A percentile compares a stretch with the other conserved stretches of the same genome.
phyloP scores from a whole-genome alignment of 1,140 invertebrate species.

The Leptinotarsa defecta region DNA sequence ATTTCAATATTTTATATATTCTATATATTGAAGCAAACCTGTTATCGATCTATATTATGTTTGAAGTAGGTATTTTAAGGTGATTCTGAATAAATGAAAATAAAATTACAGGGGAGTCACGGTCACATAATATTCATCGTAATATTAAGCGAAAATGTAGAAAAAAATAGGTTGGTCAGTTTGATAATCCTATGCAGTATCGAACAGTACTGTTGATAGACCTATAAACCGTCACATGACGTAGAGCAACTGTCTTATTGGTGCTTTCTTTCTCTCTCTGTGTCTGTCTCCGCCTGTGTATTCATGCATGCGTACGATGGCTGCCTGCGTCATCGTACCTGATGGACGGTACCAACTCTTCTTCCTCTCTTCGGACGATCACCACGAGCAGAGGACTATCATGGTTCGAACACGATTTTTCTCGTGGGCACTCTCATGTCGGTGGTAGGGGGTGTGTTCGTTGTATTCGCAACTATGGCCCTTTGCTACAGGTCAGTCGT shows the following conservation, averaged over 20 bases:
- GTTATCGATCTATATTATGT: too few species aligned
- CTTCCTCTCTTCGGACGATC: constrained; percentile 38
- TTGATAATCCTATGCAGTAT: neutral
- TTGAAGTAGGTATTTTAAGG: too few species aligned
- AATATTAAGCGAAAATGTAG: too few species aligned
- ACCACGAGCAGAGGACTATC: constrained; percentile 79
- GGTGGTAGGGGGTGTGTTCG: constrained; percentile 97
- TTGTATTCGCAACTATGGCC: constrained; percentile 96
- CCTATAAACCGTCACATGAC: neutral
- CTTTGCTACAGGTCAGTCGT: constrained; percentile 99
- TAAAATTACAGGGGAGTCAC: too few species aligned
- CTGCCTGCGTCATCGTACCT: constrained; percentile 38
- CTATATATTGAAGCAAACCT: too few species aligned
- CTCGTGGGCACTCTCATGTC: constrained; percentile 97
- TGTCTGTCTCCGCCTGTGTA: constrained; percentile 45
- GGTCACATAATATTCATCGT: too few species aligned
- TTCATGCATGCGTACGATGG: constrained; percentile 43
- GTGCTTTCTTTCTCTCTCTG: constrained; percentile 55
- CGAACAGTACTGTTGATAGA: neutral
- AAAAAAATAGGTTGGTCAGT: too few species aligned
- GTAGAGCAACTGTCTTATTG: constrained; percentile 48
- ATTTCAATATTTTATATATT: too few species aligned
- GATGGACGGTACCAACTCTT: constrained; percentile 20
- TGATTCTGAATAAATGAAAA: too few species aligned
- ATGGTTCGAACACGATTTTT: constrained; percentile 93